These are phyloP conservation scores for Subanguina moxae DNA, from an alignment of 1,140 invertebrate species.

Conservation along the genomic window DNA sequence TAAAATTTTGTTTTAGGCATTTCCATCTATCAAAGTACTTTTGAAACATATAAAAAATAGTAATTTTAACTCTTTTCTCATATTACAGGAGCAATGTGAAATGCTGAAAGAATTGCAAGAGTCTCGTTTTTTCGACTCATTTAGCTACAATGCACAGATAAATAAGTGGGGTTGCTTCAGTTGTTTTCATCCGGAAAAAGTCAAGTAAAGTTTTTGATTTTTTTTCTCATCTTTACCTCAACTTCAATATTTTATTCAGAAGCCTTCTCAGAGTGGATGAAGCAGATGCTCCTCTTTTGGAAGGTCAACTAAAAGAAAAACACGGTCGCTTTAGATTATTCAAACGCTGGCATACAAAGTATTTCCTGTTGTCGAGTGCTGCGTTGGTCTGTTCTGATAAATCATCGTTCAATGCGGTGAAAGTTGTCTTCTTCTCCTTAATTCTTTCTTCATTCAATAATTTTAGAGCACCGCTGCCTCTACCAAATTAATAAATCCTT, in stretches of 20 bases:
- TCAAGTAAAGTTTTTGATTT: conserved; percentile 72
- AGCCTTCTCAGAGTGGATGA: conserved; percentile 46
- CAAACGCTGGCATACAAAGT: conserved; percentile 78
- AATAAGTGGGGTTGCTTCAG: conserved; percentile 79
- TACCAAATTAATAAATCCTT: neutral
- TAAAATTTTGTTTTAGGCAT: conserved; percentile 66
- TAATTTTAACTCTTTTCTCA: too few species aligned
- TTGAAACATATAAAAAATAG: neutral
- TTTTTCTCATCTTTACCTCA: conserved; percentile 24
- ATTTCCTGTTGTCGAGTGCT: conserved; percentile 85
- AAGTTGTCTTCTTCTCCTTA: neutral
- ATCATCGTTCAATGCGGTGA: neutral
- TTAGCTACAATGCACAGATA: conserved; percentile 70
- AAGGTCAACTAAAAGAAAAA: conserved; percentile 89
- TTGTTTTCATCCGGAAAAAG: conserved; percentile 83
- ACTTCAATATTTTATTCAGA: too few species aligned
- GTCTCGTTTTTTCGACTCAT: conserved; percentile 83
- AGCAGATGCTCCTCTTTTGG: conserved; percentile 60
- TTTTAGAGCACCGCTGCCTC: neutral
- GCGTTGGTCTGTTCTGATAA: conserved; percentile 65
- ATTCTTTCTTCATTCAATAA: neutral
- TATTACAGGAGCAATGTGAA: conserved; percentile 73
- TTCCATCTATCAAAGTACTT: conserved; percentile 75
- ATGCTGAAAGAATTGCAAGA: conserved; percentile 79
- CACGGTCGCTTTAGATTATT: conserved; percentile 86